These are phyloP conservation scores for Latrodectus hesperus DNA, from an alignment of 2,888 invertebrate species.

Conservation along the genomic window DNA sequence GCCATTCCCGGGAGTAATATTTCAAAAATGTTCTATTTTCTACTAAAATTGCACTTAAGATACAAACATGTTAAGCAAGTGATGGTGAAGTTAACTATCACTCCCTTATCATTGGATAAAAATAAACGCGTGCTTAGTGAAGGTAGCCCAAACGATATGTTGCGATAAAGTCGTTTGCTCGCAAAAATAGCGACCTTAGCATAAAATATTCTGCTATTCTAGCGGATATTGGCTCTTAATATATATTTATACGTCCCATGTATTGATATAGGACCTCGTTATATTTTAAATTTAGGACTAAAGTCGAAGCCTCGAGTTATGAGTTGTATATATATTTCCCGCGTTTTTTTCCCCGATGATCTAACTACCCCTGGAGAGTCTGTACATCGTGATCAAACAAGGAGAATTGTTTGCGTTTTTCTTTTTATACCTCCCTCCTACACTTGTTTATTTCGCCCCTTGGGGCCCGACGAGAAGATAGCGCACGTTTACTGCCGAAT, in stretches of 20 bases:
- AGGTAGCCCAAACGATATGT: neutral
- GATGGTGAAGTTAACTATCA: too few species aligned
- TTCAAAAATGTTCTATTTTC: too few species aligned
- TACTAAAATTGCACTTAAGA: too few species aligned
- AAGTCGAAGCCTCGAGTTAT: conserved; percentile 41
- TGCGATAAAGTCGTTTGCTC: neutral
- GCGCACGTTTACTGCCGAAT: conserved; percentile 48
- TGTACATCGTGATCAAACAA: conserved; percentile 44
- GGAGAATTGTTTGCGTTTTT: conserved; percentile 52
- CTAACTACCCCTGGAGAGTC: conserved; percentile 29
- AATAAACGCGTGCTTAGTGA: neutral
- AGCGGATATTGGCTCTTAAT: neutral
- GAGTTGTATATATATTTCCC: conserved; percentile 16
- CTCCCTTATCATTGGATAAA: too few species aligned
- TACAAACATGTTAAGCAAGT: too few species aligned
- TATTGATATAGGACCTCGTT: conserved; percentile 47
- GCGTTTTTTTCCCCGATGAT: neutral
- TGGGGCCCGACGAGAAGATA: conserved; percentile 15
- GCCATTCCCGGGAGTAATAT: too few species aligned
- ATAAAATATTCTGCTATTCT: neutral
- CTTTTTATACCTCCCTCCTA: conserved; percentile 21
- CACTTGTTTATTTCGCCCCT: conserved; percentile 41
- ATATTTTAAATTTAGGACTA: conserved; percentile 50
- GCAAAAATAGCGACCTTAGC: neutral
- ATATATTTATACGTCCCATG: conserved; percentile 33